phyloP scores from a whole-genome alignment of 2,888 invertebrate species.

The Nebria salina region DNA sequence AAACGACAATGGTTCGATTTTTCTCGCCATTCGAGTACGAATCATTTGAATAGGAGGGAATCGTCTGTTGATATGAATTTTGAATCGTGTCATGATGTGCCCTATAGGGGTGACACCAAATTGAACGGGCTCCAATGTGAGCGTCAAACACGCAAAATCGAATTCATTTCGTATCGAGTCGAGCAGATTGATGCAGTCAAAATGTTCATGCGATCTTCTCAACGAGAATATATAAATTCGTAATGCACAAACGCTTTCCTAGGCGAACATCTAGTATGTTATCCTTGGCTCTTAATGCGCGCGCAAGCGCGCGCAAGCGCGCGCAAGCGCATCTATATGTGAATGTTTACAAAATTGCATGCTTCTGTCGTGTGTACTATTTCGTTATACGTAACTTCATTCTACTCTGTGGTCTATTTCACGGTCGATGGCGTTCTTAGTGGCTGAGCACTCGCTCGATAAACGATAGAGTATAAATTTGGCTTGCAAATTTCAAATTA shows the following conservation, averaged over 20 bases:
- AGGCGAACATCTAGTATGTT: too few relatives aligned
- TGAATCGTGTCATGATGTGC: background rate
- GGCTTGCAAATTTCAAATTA: constrained; percentile 43
- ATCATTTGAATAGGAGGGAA: background rate
- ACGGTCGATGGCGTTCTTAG: constrained; percentile 22
- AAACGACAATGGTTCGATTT: background rate
- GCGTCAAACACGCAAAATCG: constrained; percentile 8
- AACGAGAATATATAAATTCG: constrained; percentile 32
- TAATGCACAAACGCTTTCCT: constrained; percentile 18
- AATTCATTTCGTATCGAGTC: constrained; percentile 17
- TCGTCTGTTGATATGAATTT: background rate
- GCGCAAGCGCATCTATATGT: background rate
- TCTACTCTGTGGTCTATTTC: constrained; percentile 28
- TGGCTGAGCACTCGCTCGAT: constrained; percentile 30
- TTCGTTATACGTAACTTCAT: background rate
- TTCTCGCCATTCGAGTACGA: background rate
- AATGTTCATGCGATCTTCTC: constrained; percentile 16
- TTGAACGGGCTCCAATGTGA: background rate
- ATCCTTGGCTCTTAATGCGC: too few relatives aligned
- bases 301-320: background rate
- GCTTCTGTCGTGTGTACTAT: background rate
- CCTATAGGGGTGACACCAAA: background rate
- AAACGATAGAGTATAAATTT: constrained; percentile 43
- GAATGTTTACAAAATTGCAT: background rate
- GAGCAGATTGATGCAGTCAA: constrained; percentile 32